A percentile compares a stretch with the other conserved stretches of the same genome.
Evolutionary conservation across 2,888 invertebrate species (phyloP).

Genomic region (Caenorhabditis wallacei): DNA sequence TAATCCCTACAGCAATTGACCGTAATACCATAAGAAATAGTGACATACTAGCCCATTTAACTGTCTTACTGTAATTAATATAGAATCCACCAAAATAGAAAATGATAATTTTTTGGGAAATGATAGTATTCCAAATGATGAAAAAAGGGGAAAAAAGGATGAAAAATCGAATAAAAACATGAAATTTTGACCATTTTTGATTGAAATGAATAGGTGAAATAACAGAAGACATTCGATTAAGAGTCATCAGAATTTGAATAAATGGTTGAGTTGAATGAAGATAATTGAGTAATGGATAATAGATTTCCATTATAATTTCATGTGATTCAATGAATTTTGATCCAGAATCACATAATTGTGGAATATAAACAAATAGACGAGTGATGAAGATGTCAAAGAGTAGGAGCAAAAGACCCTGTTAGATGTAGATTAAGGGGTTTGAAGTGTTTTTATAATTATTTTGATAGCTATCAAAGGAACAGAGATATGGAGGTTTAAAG

Average conservation of each 20-base stretch:
- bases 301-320: slow-evolving; percentile 42
- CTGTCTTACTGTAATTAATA: slow-evolving; percentile 19
- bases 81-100: slow-evolving; percentile 51
- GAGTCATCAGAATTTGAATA: slow-evolving; percentile 56
- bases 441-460: background rate
- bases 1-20: slow-evolving; percentile 32
- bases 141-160: slow-evolving; percentile 28
- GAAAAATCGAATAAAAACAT: background rate
- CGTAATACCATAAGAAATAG: slow-evolving; percentile 39
- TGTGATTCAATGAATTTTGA: slow-evolving; percentile 35
- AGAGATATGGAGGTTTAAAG: too few relatives aligned
- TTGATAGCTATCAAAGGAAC: too few relatives aligned
- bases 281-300: slow-evolving; percentile 57
- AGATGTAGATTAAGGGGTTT: too few relatives aligned
- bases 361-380: slow-evolving; percentile 43
- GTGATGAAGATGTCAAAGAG: slow-evolving; percentile 54
- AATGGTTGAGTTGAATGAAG: slow-evolving; percentile 52
- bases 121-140: slow-evolving; percentile 58
- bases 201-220: slow-evolving; percentile 39
- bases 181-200: slow-evolving; percentile 12
- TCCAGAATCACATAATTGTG: slow-evolving; percentile 31
- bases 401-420: slow-evolving; percentile 39
- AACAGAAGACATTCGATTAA: slow-evolving; percentile 49
- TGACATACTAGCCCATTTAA: slow-evolving; percentile 48
- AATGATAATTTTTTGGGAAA: slow-evolving; percentile 28